Evolutionary conservation across 1,140 invertebrate species (phyloP), one percentile per base, ranked within the genome.

Genomic region (Heliconius himera): DNA sequence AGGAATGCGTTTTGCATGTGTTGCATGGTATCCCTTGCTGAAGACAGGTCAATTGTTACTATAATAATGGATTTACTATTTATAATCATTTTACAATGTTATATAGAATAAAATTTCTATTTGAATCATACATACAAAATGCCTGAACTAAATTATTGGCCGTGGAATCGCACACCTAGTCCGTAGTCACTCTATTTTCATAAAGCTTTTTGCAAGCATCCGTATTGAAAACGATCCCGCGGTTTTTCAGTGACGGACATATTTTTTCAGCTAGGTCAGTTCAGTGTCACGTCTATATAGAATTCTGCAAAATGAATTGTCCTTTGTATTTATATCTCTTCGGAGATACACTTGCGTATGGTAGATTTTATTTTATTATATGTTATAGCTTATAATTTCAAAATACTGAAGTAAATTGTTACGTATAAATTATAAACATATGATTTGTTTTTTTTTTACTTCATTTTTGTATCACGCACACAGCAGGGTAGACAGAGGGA

Each of bases 101-200:
- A 5, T 36, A 36, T 66, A 29, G 60, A 66, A 5, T 66, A 26
- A 4, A 22, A 22, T 13, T 4, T 29, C 3, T 66, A 66, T 66
- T 66, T 29, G 22, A 66, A 16, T 16, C 60, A 66, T 66, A 29
- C 26, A 9, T 29, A 66, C 54, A 26, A 66, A 66, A 29, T 29
- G 60, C 20, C 60, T 29, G 26, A 66, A 66, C 60, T 91, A 83
- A 88, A 88, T 87, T 90, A 89, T 90, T 87, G 80, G 54, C 81
- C 79, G 70, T 77, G 76, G 83, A 88, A 88, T 88, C 88, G 86
- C 85, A 88, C 84, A 33, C n/a, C 80, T 74, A 73, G 33, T 80
- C 74, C 80, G 78, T 80, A 82, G 85, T 84, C 81, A 84, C 79
- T 78, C 79, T 78, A 77, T 70, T 74, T 74, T 77, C 76, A 78